phyloP scores from a whole-genome alignment of 2,888 invertebrate genomes.

The Agrilus mali region DNA sequence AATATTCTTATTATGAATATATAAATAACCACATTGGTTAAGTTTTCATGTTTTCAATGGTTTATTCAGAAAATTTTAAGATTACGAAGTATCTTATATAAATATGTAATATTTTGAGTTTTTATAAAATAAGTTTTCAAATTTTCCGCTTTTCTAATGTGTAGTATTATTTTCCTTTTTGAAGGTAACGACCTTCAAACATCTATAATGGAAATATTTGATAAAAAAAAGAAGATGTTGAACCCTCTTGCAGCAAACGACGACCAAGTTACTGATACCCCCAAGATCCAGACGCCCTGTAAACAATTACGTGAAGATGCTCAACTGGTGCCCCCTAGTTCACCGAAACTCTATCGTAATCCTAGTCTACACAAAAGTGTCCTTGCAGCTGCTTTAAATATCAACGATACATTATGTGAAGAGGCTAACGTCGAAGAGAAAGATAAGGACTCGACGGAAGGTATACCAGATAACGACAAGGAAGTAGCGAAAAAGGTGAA shows the following conservation, averaged over 20 bases:
- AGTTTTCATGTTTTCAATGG: too few relatives aligned
- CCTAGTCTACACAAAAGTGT: conserved; percentile 40
- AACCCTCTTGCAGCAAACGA: conserved; percentile 43
- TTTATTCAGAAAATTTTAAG: too few relatives aligned
- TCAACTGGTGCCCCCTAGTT: conserved; percentile 19
- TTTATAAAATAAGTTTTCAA: background rate
- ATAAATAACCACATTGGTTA: too few relatives aligned
- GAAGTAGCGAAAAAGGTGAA: conserved; percentile 20
- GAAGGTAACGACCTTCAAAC: conserved; percentile 74
- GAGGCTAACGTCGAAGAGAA: conserved; percentile 32
- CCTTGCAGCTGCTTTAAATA: background rate
- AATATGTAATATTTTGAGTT: background rate
- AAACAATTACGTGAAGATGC: conserved; percentile 26
- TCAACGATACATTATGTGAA: conserved; percentile 3
- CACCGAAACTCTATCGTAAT: conserved; percentile 33
- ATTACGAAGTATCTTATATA: conserved; percentile 2
- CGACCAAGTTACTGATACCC: conserved; percentile 53
- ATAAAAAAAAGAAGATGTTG: conserved; percentile 65
- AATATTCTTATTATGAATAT: too few relatives aligned
- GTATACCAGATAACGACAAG: conserved; percentile 30
- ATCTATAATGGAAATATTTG: conserved; percentile 71
- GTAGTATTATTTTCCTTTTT: conserved; percentile 25
- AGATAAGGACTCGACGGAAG: conserved; percentile 31
- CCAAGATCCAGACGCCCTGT: conserved; percentile 15
- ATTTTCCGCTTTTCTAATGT: background rate